Evolutionary conservation across 2,113 vertebrate species (phyloP), one percentile per base, ranked within the genome.

Genomic region (Plotosus lineatus): DNA sequence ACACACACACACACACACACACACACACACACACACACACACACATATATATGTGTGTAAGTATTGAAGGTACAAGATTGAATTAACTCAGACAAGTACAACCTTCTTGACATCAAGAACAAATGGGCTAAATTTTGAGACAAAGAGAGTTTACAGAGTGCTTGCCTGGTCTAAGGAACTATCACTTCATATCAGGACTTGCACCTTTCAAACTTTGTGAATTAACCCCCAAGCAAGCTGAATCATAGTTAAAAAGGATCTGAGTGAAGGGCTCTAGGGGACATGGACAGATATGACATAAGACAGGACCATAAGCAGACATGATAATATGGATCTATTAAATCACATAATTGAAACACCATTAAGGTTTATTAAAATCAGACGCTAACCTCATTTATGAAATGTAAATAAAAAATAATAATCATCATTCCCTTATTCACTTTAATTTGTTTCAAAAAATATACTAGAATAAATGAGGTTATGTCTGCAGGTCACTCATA

Each of bases 371-470:
- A 26, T 3, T 6, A 61, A 11, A 63, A 23, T 31, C 94, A 93
- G 93, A 92, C 93, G 91, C 91, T 90, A 93, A 95, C 94, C 95
- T 93, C 94, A 90, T 92, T 93, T 88, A 92, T 92, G 68, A 77
- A 63, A 38, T 55, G 74, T 26, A 77, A 71, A n/a, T n/a, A n/a
- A 75, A 75, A 69, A 1, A 42, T 2, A 3, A 4, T 8, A 14
- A 2, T 28, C 6, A 28, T 11, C 72, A 75, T 4, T 3, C 12
- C 38, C 15, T 75, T n/a, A 38, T 55, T 17, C 38, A 10, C 28
- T 10, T 50, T 46, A 21, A 33, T 78, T 63, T 38, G n/a, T n/a
- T 11, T 66, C 63, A 19, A 11, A 44, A 76, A 83, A 38, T 28
- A 31, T 2, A 55, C 21, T 36, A 69, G 61, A 40, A 72, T 81